Evolutionary conservation across 2,797 vertebrate species (phyloP), one percentile per base, ranked within the genome.

Genomic region (Dipus sagitta): DNA sequence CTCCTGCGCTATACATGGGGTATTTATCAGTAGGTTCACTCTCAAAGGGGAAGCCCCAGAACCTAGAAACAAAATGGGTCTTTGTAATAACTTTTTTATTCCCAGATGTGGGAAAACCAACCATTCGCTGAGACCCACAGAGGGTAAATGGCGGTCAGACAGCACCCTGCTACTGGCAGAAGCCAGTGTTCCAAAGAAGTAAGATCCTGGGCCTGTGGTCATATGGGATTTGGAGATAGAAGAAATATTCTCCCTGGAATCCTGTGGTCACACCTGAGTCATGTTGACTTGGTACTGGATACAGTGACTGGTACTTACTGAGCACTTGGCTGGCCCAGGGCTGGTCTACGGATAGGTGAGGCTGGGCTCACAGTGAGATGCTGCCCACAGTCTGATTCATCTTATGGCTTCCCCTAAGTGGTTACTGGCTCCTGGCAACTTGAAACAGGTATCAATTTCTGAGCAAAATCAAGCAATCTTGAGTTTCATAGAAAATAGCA

Each of bases 371-470:
- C 23, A 38, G 1, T 4, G 32, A 26, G 34, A 8, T 62, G n/a
- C 32, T 11, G 0, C n/a, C 62, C 23, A 0, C 0, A 8, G 15
- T 68, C 30, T 11, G 26, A 23, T 32, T 30, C 3, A 32, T 18
- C 6, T 17, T 1, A 15, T 34, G 14, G 58, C 4, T 38, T 13
- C 26, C 15, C 38, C 26, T 26, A 12, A 21, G 10, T 18, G 2
- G 47, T 58, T 30, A 58, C 5, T 74, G 30, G 26, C 10, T 79
- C 34, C 67, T 52, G 17, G 47, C 75, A 79, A 62, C 34, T 54
- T 64, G 42, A 58, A 58, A 38, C 14, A 6, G 6, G 12, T 13
- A 34, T 62, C 54, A 23, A 68, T 52, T 71, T 28, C 75, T 54
- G 34, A 79, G 15, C 8, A 74, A 70, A 58, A 28, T n/a, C 24